Evolutionary conservation across 2,888 invertebrate genomes (phyloP).

Genomic region (Aphidius colemani): DNA sequence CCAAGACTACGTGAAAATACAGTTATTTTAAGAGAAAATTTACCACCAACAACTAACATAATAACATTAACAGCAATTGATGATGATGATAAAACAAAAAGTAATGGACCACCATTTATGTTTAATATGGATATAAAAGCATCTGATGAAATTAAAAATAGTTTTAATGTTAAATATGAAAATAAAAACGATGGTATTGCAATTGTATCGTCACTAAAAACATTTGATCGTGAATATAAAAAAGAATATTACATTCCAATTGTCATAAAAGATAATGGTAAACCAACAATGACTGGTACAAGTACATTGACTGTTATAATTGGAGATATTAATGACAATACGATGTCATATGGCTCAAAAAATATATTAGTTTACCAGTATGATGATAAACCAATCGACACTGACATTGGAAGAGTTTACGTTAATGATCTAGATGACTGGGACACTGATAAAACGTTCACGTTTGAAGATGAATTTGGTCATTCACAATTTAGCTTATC

Average conservation of each 20-base stretch:
- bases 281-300: conserved; percentile 95
- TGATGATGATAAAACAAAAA: conserved; percentile 91
- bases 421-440: conserved; percentile 98
- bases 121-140: conserved; percentile 92
- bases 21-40: conserved; percentile 91
- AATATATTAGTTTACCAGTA: conserved; percentile 98
- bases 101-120: conserved; percentile 96
- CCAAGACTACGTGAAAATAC: conserved; percentile 92
- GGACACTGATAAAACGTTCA: conserved; percentile 97
- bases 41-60: conserved; percentile 81
- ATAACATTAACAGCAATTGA: conserved; percentile 92
- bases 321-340: conserved; percentile 97
- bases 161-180: conserved; percentile 96
- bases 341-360: conserved; percentile 97
- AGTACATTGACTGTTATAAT: conserved; percentile 95
- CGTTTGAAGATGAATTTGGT: conserved; percentile 81
- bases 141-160: conserved; percentile 89
- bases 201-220: conserved; percentile 88
- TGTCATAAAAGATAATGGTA: conserved; percentile 95
- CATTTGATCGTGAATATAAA: conserved; percentile 93
- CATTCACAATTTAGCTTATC: conserved; percentile 88
- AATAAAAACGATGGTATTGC: conserved; percentile 98
- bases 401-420: conserved; percentile 92
- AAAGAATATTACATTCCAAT: conserved; percentile 97
- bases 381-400: conserved; percentile 83